phyloP scores from a whole-genome alignment of 2,113 vertebrate species.

The Stigmatopora argus region DNA sequence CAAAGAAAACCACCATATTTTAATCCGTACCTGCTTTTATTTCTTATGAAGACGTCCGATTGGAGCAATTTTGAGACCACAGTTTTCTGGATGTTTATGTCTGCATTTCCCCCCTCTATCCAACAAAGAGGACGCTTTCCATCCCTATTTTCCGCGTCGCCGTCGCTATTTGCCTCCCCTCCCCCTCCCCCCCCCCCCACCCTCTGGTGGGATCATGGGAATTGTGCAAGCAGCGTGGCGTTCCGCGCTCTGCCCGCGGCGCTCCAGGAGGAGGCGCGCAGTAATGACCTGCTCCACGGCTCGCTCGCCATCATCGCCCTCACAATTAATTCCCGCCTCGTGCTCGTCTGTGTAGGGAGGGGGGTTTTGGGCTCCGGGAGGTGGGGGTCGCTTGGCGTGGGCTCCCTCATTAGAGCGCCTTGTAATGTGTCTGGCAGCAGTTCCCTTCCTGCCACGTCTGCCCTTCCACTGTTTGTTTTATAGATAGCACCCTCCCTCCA shows the following conservation, averaged over 20 bases:
- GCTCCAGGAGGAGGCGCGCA: constrained; percentile 70
- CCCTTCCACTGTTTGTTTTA: constrained; percentile 65
- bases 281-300: constrained; percentile 75
- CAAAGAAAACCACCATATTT: neutral
- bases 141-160: constrained; percentile 18
- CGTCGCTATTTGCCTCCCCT: constrained; percentile 6
- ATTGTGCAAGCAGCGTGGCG: constrained; percentile 69
- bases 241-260: constrained; percentile 69
- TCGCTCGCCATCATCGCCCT: constrained; percentile 70
- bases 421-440: constrained; percentile 71
- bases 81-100: too few species aligned
- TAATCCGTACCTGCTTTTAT: neutral
- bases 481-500: constrained; percentile 53
- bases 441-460: constrained; percentile 67
- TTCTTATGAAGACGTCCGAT: neutral
- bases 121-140: constrained; percentile 44
- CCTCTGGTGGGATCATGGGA: constrained; percentile 69
- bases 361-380: neutral
- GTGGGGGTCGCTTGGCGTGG: constrained; percentile 28
- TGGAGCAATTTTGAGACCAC: neutral
- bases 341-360: constrained; percentile 53
- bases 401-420: constrained; percentile 69
- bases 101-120: constrained; percentile 15
- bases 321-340: constrained; percentile 73
- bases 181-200: constrained; percentile 25